These are phyloP conservation scores for Chrysaora quinquecirrha DNA, from an alignment of 30 jellyfish, hydroid and myxozoan genomes.

Conservation along the genomic window DNA sequence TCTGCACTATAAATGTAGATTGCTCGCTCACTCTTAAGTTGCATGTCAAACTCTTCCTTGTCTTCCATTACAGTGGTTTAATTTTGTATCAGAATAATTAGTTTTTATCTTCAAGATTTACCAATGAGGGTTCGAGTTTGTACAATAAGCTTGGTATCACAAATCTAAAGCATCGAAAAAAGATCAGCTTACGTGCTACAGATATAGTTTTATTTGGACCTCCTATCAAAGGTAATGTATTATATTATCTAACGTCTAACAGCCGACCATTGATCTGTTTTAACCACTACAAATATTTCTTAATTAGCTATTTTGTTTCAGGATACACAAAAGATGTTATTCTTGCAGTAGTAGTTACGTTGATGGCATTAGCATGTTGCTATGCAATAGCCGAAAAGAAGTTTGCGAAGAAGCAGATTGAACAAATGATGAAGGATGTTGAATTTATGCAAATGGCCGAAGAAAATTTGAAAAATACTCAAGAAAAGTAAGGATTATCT, in stretches of 20 bases:
- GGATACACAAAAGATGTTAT: conserved; percentile 68
- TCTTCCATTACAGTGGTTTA: too few species aligned
- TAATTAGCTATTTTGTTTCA: too few species aligned
- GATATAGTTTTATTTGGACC: conserved; percentile 92
- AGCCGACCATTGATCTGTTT: too few species aligned
- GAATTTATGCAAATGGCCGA: conserved; percentile 92
- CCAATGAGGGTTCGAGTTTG: conserved; percentile 74
- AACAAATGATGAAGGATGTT: conserved; percentile 87
- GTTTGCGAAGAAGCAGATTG: conserved; percentile 76
- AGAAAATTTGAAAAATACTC: conserved; percentile 68
- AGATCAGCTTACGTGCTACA: conserved; percentile 81
- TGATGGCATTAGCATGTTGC: conserved; percentile 73
- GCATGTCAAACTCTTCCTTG: too few species aligned
- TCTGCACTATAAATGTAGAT: too few species aligned
- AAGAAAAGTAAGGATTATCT: conserved; percentile 64
- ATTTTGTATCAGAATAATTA: neutral
- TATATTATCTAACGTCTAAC: too few species aligned
- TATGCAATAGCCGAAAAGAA: conserved; percentile 80
- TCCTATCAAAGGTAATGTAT: conserved; percentile 67
- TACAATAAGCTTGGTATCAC: conserved; percentile 75
- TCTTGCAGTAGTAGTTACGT: conserved; percentile 42
- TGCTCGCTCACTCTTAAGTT: too few species aligned
- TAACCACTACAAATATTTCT: too few species aligned
- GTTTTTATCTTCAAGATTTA: conserved; percentile 44
- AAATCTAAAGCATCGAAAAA: conserved; percentile 76